Evolutionary conservation across 2,888 invertebrate genomes (phyloP).

Genomic region (Nemoura dubitans): DNA sequence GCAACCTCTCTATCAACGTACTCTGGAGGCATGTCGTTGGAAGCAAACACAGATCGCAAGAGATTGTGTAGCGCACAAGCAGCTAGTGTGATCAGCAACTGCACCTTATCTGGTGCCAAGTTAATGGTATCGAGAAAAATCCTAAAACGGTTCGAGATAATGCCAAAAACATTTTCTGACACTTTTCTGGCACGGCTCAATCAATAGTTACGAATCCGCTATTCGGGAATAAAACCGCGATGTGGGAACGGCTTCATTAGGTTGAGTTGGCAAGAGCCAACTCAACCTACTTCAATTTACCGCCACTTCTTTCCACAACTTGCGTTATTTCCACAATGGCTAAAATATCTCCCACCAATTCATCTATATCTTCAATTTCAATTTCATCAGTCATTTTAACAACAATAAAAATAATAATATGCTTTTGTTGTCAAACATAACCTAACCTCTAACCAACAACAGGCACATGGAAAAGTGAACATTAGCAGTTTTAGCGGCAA

Average conservation of each 20-base stretch:
- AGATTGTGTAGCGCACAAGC: conserved; percentile 1
- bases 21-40: background rate
- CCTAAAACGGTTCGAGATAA: background rate
- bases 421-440: too few species aligned
- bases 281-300: too few species aligned
- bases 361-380: too few species aligned
- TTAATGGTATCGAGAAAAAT: background rate
- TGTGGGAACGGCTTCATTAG: conserved; percentile 13
- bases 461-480: too few species aligned
- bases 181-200: conserved; percentile 10
- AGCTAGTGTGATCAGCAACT: background rate
- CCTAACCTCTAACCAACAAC: too few species aligned
- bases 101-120: background rate
- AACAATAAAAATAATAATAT: too few species aligned
- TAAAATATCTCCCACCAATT: too few species aligned
- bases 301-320: too few species aligned
- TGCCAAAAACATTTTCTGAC: conserved; percentile 22
- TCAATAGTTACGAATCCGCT: conserved; percentile 20
- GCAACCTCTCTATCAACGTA: background rate
- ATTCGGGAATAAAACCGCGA: background rate
- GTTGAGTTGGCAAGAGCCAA: too few species aligned
- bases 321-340: too few species aligned
- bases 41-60: background rate
- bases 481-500: too few species aligned
- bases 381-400: too few species aligned